These are phyloP conservation scores for Lampropteryx suffumata DNA, from an alignment of 2,888 invertebrate species.

Conservation along the genomic window DNA sequence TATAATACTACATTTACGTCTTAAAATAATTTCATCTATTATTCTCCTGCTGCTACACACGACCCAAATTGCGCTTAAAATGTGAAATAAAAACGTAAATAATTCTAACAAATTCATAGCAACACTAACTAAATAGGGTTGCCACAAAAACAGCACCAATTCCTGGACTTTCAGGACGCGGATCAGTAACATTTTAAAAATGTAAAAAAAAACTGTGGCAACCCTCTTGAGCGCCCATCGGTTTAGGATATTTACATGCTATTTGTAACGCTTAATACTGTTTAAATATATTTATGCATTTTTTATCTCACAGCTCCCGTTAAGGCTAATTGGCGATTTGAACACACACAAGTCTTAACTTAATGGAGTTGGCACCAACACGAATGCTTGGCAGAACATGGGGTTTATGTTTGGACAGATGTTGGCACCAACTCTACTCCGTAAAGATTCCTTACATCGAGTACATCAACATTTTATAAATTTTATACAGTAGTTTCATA, in stretches of 20 bases:
- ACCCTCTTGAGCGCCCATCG: conserved; percentile 28
- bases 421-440: conserved; percentile 21
- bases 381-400: conserved; percentile 4
- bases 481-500: conserved; percentile 17
- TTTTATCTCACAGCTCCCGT: conserved; percentile 76
- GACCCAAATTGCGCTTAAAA: conserved; percentile 34
- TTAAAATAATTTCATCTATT: conserved; percentile 70
- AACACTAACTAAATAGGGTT: conserved; percentile 8
- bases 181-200: not conserved
- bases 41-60: conserved; percentile 71
- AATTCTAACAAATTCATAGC: not conserved
- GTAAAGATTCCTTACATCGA: conserved; percentile 27
- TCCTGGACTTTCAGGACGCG: not conserved
- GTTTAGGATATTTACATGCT: conserved; percentile 10
- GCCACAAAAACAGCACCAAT: conserved; percentile 20
- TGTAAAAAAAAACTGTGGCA: conserved; percentile 22
- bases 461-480: conserved; percentile 30
- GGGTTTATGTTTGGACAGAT: not conserved
- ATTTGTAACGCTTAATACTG: conserved; percentile 9
- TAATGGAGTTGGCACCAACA: conserved; percentile 22
- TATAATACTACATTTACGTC: conserved; percentile 32
- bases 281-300: conserved; percentile 35
- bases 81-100: not conserved
- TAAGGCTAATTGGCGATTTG: conserved; percentile 75
- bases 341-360: conserved; percentile 63